These are phyloP conservation scores for Ferrisia virgata DNA, from an alignment of 2,888 invertebrate genomes.

Conservation along the genomic window DNA sequence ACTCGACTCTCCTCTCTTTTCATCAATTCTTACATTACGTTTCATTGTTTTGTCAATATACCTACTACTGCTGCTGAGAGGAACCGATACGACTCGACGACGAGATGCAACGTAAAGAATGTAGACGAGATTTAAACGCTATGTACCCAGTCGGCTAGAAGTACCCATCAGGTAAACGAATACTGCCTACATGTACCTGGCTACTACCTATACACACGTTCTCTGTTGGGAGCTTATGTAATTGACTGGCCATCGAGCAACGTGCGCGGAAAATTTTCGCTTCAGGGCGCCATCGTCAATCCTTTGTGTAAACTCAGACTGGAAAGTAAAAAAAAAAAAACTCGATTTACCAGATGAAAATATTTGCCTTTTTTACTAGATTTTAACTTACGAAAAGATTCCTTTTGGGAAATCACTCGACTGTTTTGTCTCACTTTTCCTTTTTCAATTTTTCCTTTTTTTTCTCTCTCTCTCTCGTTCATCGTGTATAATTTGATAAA, in stretches of 20 bases:
- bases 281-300: background rate
- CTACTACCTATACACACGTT: background rate
- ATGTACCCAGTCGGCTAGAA: too few species aligned
- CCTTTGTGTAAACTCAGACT: background rate
- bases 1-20: background rate
- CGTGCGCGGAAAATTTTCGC: background rate
- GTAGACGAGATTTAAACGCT: background rate
- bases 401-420: background rate
- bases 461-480: too few species aligned
- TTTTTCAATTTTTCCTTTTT: background rate
- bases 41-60: conserved; percentile 22
- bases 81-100: background rate
- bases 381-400: background rate
- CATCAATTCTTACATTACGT: background rate
- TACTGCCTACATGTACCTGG: background rate
- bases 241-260: background rate
- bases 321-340: background rate
- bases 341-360: background rate
- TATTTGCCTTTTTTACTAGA: background rate
- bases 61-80: too few species aligned
- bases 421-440: background rate
- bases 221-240: background rate
- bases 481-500: conserved; percentile 1
- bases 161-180: background rate
- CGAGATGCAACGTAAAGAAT: background rate